Conservation (phyloP, 2,113 vertebrate genomes). For the Salvelinus alpinus region DNA sequence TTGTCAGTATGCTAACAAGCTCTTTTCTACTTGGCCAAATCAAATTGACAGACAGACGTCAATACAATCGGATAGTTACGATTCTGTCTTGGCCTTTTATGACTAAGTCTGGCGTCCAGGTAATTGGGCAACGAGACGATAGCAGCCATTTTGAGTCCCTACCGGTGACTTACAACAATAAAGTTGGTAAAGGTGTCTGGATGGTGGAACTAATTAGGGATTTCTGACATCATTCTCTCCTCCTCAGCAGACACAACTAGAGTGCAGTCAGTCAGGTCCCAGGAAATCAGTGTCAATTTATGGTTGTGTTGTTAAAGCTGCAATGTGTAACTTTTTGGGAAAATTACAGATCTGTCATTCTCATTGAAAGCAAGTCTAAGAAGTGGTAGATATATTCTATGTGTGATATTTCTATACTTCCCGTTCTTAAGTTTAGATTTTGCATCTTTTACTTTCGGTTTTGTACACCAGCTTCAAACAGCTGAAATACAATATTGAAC, state of each 20-base stretch:
- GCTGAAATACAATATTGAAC: too few species aligned
- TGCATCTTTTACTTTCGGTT: too few species aligned
- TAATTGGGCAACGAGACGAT: conserved; percentile 17
- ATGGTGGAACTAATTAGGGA: conserved; percentile 56
- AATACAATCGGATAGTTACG: conserved; percentile 53
- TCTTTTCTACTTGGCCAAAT: conserved; percentile 24
- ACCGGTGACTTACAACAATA: conserved; percentile 47
- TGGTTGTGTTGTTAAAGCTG: too few species aligned
- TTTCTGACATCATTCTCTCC: conserved; percentile 36
- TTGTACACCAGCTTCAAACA: too few species aligned
- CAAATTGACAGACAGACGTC: conserved; percentile 51
- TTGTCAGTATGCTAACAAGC: conserved; percentile 17
- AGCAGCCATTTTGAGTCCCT: conserved; percentile 32
- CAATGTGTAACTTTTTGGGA: too few species aligned
- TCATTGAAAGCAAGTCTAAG: too few species aligned
- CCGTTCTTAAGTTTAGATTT: too few species aligned
- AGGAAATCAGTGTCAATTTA: conserved; percentile 24
- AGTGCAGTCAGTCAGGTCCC: conserved; percentile 1
- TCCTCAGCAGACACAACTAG: conserved; percentile 27
- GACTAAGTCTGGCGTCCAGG: conserved; percentile 11
- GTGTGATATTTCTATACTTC: too few species aligned
- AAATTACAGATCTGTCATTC: too few species aligned
- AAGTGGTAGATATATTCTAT: too few species aligned
- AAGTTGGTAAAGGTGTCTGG: conserved; percentile 61
- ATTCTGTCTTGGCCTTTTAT: conserved; percentile 51